These are phyloP conservation scores for Dryobates pubescens DNA, from an alignment of 2,797 vertebrate species.

Conservation along the genomic window DNA sequence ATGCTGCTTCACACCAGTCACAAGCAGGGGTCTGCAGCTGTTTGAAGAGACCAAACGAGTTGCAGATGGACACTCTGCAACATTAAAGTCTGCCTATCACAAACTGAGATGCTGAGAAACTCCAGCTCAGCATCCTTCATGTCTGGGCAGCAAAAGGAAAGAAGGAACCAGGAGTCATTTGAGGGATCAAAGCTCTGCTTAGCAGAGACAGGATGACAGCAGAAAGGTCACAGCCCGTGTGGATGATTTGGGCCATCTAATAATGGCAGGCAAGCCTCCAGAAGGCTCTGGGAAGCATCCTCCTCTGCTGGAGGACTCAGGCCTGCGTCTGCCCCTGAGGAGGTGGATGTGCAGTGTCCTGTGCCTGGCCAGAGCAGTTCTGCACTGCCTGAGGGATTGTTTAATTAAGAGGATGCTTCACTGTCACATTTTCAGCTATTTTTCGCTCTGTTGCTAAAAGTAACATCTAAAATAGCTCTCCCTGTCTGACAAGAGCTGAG, in stretches of 20 bases:
- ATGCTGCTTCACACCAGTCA: neutral
- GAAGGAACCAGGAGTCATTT: neutral
- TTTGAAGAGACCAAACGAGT: neutral
- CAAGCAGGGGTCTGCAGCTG: neutral
- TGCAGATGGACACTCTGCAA: neutral
- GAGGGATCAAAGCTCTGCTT: neutral
- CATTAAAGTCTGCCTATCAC: neutral
- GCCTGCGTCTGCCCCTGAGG: accelerated
- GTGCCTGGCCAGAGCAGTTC: neutral
- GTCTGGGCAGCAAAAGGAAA: neutral
- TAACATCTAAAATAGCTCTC: conserved; percentile 10
- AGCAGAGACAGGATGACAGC: neutral
- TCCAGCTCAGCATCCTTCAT: neutral
- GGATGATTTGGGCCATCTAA: neutral
- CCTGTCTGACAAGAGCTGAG: neutral
- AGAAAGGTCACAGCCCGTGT: neutral
- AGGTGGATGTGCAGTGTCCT: neutral
- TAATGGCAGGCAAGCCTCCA: accelerated
- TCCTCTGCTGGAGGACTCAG: neutral
- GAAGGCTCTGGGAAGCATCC: neutral
- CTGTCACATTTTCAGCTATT: neutral
- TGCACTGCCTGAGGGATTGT: neutral
- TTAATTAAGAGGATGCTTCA: neutral
- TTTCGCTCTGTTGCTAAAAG: neutral
- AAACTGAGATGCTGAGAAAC: neutral